Evolutionary conservation across 2,888 invertebrate species (phyloP).

Genomic region (Nemotelus pantherinus): DNA sequence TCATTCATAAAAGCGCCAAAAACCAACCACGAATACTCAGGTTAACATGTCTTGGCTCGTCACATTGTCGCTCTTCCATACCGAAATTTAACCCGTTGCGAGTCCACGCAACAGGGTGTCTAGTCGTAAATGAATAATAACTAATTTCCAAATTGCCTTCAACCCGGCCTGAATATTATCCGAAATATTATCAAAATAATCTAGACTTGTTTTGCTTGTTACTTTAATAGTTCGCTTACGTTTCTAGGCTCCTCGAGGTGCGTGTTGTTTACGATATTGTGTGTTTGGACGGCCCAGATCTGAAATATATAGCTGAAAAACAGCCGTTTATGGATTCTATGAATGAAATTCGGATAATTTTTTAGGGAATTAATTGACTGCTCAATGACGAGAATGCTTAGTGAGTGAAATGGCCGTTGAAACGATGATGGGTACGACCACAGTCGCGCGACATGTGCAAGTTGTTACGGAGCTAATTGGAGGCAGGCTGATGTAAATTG

Average conservation of each 20-base stretch:
- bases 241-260: not conserved
- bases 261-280: constrained; percentile 3
- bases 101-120: constrained; percentile 14
- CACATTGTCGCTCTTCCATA: constrained; percentile 12
- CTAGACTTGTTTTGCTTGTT: constrained; percentile 11
- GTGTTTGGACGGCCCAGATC: not conserved
- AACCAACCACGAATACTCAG: not conserved
- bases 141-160: constrained; percentile 31
- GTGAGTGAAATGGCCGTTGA: not conserved
- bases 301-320: not conserved
- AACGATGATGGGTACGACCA: not conserved
- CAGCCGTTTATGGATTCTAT: not conserved
- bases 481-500: not conserved
- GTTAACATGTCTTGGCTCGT: not conserved
- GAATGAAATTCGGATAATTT: constrained; percentile 11
- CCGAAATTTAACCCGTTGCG: constrained; percentile 19
- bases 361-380: not conserved
- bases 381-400: not conserved
- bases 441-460: not conserved
- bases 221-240: not conserved
- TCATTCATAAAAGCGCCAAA: not conserved
- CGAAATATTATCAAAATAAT: constrained; percentile 2
- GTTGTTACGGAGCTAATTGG: not conserved
- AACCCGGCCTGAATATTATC: constrained; percentile 1
- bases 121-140: constrained; percentile 19